Conservation (phyloP, 35 echinoderm and acorn worm genomes). For the Antedon bifida region DNA sequence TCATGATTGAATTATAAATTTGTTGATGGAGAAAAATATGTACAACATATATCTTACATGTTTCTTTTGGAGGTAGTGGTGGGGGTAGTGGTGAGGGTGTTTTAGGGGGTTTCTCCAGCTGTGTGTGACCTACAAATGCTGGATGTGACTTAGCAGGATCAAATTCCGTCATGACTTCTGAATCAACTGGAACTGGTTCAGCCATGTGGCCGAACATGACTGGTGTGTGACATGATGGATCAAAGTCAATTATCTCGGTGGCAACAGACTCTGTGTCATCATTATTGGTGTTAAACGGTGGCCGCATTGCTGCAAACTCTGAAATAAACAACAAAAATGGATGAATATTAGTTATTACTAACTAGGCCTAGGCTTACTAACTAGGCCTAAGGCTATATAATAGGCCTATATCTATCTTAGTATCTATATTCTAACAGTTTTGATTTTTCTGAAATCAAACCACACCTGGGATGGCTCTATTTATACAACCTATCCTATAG, state of each 20-base stretch:
- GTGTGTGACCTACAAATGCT: conserved; percentile 82
- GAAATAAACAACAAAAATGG: conserved; percentile 6
- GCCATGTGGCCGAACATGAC: conserved; percentile 90
- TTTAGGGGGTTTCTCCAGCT: conserved; percentile 59
- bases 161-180: conserved; percentile 44
- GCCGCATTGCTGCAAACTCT: conserved; percentile 87
- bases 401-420: no score
- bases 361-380: no score
- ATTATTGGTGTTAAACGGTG: conserved; percentile 46
- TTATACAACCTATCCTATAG: no score
- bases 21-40: no score
- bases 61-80: conserved; percentile 70
- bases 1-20: no score
- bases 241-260: conserved; percentile 84
- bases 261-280: conserved; percentile 79
- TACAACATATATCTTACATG: conserved; percentile 30
- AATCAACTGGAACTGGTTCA: conserved; percentile 45
- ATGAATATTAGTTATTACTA: no score
- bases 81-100: conserved; percentile 50
- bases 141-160: conserved; percentile 82
- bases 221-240: conserved; percentile 68
- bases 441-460: no score
- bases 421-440: no score
- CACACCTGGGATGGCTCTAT: no score
- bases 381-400: no score